A percentile compares a stretch with the other conserved stretches of the same genome.
Evolutionary conservation across 2,113 vertebrate genomes (phyloP).

Genomic region (Antechinus flavipes): DNA sequence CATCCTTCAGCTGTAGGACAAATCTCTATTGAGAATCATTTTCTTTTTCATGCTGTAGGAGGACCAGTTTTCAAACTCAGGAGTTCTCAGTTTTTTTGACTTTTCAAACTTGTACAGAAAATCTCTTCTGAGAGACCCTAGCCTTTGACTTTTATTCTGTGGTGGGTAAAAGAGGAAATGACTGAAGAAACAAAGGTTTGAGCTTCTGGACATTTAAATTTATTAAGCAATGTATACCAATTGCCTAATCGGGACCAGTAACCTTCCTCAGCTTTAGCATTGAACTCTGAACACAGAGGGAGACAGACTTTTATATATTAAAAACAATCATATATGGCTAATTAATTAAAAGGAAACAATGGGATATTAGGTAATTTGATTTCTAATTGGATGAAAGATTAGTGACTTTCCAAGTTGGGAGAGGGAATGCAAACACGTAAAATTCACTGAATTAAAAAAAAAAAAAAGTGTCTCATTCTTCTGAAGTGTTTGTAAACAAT

Average conservation of each 20-base stretch:
- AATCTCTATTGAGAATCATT: not conserved
- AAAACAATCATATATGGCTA: not conserved
- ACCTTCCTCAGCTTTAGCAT: too few relatives aligned
- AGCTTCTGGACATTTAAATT: not conserved
- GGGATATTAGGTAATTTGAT: too few relatives aligned
- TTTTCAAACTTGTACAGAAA: not conserved
- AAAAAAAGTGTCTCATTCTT: not conserved
- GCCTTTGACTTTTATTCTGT: not conserved
- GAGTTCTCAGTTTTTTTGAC: not conserved
- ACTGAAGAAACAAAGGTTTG: not conserved
- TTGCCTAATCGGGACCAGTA: not conserved
- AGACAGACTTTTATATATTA: not conserved
- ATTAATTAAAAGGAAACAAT: not conserved
- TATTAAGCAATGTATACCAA: not conserved
- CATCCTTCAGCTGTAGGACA: not conserved
- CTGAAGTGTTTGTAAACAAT: not conserved
- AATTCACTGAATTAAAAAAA: not conserved
- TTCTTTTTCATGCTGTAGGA: not conserved
- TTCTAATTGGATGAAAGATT: not conserved
- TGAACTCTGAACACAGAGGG: not conserved
- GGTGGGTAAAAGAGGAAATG: not conserved
- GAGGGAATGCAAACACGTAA: not conserved
- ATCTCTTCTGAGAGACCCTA: not conserved
- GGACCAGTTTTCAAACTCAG: not conserved
- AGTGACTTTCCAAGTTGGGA: not conserved